Conservation (phyloP, 1,140 invertebrate species). For the Calliphora vicina region DNA sequence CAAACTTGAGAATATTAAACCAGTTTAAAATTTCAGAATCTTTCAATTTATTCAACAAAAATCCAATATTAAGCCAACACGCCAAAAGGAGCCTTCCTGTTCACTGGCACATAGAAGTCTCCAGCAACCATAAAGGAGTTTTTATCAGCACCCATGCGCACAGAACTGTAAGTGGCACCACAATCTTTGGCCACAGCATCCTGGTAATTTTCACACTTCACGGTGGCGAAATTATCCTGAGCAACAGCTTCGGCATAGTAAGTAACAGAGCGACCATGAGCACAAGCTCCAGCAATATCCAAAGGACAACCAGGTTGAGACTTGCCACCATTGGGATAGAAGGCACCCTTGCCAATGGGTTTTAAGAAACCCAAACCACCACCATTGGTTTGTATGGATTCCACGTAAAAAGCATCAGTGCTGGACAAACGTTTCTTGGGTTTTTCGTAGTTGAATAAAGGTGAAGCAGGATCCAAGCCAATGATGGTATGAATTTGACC, state of each 20-base stretch:
- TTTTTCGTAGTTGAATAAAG: conserved; percentile 60
- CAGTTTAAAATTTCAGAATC: too few relatives aligned
- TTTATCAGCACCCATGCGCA: conserved; percentile 61
- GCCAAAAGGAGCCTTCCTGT: conserved; percentile 55
- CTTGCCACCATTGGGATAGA: conserved; percentile 65
- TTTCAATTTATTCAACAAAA: too few relatives aligned
- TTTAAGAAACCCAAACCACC: conserved; percentile 67
- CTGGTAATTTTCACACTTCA: conserved; percentile 50
- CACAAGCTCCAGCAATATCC: conserved; percentile 59
- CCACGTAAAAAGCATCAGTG: conserved; percentile 72
- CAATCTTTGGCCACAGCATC: conserved; percentile 47
- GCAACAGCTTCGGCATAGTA: conserved; percentile 67
- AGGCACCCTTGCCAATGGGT: conserved; percentile 65
- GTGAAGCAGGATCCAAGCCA: conserved; percentile 67
- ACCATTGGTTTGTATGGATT: conserved; percentile 77
- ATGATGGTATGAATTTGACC: conserved; percentile 53
- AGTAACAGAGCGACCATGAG: conserved; percentile 65
- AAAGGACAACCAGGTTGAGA: conserved; percentile 67
- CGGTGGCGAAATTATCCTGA: conserved; percentile 47
- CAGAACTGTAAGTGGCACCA: conserved; percentile 49
- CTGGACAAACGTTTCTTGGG: conserved; percentile 67
- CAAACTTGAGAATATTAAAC: too few relatives aligned
- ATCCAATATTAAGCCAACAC: not conserved
- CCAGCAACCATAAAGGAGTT: conserved; percentile 59
- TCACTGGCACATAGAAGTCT: conserved; percentile 51